Conservation (phyloP, 23 tunicate species). For the Botrylloides violaceus region DNA sequence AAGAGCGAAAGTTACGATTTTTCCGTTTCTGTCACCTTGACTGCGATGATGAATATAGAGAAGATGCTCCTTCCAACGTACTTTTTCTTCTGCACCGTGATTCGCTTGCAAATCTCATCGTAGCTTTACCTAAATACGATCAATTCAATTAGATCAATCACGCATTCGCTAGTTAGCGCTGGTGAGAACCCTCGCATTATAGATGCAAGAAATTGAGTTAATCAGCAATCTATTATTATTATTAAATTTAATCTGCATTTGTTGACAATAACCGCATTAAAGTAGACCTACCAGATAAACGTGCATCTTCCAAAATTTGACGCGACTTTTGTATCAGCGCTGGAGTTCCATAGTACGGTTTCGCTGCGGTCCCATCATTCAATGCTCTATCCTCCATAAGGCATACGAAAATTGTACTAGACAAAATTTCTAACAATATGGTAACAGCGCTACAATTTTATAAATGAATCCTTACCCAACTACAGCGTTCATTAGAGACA, state of each 20-base stretch:
- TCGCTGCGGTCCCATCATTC: constrained; percentile 37
- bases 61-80: no score
- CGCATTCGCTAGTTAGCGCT: neutral
- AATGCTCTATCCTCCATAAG: constrained; percentile 41
- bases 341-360: constrained; percentile 57
- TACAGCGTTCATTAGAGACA: constrained; percentile 56
- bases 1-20: no score
- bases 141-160: neutral
- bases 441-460: neutral
- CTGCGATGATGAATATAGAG: no score
- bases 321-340: constrained; percentile 28
- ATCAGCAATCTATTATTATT: no score
- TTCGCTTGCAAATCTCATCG: neutral
- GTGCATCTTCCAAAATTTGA: constrained; percentile 36
- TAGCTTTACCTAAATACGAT: neutral
- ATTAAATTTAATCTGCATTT: no score
- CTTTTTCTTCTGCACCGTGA: neutral
- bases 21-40: no score
- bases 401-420: constrained; percentile 52
- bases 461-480: constrained; percentile 34
- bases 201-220: no score
- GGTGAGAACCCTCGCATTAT: neutral
- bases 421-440: neutral
- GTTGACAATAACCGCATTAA: no score
- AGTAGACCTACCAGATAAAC: no score